phyloP scores from a whole-genome alignment of 2,888 invertebrate genomes.

The Theodoxus fluviatilis region DNA sequence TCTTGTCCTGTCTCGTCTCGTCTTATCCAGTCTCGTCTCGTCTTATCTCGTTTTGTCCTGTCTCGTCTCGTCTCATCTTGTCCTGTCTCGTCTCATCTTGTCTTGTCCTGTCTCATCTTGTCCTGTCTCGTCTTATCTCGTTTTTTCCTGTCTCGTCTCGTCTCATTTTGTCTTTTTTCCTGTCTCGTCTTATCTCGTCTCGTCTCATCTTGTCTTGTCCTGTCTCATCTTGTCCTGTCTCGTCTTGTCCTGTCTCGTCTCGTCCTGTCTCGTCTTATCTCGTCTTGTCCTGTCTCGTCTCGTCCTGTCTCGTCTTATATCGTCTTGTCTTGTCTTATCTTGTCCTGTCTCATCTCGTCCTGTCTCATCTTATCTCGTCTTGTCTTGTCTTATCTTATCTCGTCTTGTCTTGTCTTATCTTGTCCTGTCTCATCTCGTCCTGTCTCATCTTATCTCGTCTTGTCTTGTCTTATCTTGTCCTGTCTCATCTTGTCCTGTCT shows the following conservation, averaged over 20 bases:
- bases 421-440: background rate
- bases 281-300: slow-evolving; percentile 3
- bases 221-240: background rate
- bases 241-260: slow-evolving; percentile 7
- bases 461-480: slow-evolving; percentile 5
- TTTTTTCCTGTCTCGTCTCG: too few relatives aligned
- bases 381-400: background rate
- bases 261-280: slow-evolving; percentile 6
- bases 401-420: background rate
- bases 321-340: background rate
- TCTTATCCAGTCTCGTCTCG: background rate
- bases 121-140: too few relatives aligned
- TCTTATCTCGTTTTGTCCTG: background rate
- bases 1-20: slow-evolving; percentile 9
- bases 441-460: background rate
- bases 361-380: slow-evolving; percentile 1
- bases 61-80: too few relatives aligned
- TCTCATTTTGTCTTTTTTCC: too few relatives aligned
- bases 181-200: too few relatives aligned
- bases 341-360: background rate
- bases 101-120: too few relatives aligned
- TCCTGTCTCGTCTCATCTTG: too few relatives aligned
- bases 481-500: background rate
- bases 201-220: too few relatives aligned
- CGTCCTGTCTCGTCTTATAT: background rate